Evolutionary conservation across 2,113 vertebrate species (phyloP).

Genomic region (Sarotherodon lohbergeri): DNA sequence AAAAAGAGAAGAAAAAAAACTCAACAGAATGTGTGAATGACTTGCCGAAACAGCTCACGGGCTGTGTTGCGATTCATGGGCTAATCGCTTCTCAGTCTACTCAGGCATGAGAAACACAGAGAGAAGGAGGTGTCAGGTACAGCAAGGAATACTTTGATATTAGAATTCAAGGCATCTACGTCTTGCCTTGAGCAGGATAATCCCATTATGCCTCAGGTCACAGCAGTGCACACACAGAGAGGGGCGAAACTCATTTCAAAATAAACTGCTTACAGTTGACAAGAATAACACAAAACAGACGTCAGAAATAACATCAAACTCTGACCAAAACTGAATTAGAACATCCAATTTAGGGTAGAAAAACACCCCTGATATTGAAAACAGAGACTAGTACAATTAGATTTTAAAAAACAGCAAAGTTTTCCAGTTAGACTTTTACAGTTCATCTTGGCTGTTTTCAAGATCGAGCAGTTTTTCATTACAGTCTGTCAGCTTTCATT

Average conservation of each 20-base stretch:
- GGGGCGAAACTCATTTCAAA: slow-evolving; percentile 50
- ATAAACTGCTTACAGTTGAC: slow-evolving; percentile 57
- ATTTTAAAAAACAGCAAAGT: slow-evolving; percentile 13
- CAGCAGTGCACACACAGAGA: slow-evolving; percentile 21
- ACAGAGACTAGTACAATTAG: slow-evolving; percentile 30
- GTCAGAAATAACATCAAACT: slow-evolving; percentile 57
- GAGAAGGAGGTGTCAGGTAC: slow-evolving; percentile 47
- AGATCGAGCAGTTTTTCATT: slow-evolving; percentile 68
- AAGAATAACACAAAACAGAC: slow-evolving; percentile 43
- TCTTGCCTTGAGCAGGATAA: slow-evolving; percentile 60
- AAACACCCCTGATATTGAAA: slow-evolving; percentile 49
- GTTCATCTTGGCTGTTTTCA: slow-evolving; percentile 55
- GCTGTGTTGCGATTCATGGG: slow-evolving; percentile 37
- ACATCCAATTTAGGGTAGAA: slow-evolving; percentile 35
- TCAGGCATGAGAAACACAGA: slow-evolving; percentile 47
- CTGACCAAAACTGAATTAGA: slow-evolving; percentile 51
- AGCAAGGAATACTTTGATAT: slow-evolving; percentile 55
- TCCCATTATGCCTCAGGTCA: slow-evolving; percentile 60
- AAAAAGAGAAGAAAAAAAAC: neutral
- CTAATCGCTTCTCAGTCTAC: slow-evolving; percentile 38
- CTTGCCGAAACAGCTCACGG: slow-evolving; percentile 19
- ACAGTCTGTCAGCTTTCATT: slow-evolving; percentile 69
- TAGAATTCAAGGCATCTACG: slow-evolving; percentile 55
- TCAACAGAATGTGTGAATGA: slow-evolving; percentile 38
- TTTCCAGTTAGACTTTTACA: slow-evolving; percentile 30